Base-by-base conservation (phyloP, 2,888 invertebrate species). In the Parnassius smintheus region DNA sequence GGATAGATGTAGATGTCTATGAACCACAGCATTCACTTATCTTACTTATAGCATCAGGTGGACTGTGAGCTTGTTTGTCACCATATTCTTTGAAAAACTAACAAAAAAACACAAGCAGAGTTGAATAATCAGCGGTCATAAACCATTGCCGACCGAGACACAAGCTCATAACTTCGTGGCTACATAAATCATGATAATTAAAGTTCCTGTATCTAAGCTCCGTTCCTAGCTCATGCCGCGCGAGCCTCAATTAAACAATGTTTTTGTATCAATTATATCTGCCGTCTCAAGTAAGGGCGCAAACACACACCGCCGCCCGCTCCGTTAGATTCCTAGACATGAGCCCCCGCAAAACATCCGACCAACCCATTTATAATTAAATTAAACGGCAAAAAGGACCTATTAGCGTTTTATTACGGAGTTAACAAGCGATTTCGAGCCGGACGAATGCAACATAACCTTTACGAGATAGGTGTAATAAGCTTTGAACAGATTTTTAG, bases 181-280 rank as follows among this genome's bases (percentile, higher is more conserved):
- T 13, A 13, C 49, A 49, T 49, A 49, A 49, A 49, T 18, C 49
- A 18, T 8, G 49, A 8, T 8, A 9, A 49, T 13, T 18, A 49
- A 49, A n/a, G 49, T 49, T 13, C 49, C 13, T 49, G 13, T 3
- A 13, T 49, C 2, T 13, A 3, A 41, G 48, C 51, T 25, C 51
- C 25, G 25, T 9, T 25, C 25, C 50, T 10, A 45, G 51, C 41
- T 59, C 50, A 50, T 44, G 51, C 58, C 63, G 48, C 62, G 64
- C 66, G 69, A 60, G 62, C 61, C 65, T 67, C 67, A 65, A 65
- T 70, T 66, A 68, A 61, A 71, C 71, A 72, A 63, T 68, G 66
- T 69, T 80, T 81, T 81, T 82, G 73, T 78, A 42, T 75, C 44
- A 49, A 49, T 49, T 49, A 49, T 9, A 49, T 9, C 9, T 9